Conservation (phyloP, 2,888 invertebrate species). For the Osmoderma eremita region DNA sequence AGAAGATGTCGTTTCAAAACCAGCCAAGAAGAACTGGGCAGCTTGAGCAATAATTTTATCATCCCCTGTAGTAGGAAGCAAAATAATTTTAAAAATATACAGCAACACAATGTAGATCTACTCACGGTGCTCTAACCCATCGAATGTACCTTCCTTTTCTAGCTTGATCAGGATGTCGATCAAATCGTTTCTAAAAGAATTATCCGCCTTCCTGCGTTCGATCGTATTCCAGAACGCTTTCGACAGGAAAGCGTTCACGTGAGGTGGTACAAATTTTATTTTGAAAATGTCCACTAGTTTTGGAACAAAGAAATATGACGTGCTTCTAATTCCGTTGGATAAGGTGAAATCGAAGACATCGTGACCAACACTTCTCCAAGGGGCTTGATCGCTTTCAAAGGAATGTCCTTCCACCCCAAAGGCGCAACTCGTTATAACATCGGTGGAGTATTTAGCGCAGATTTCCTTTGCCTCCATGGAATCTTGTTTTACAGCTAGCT, state of each 20-base stretch:
- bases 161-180: constrained; percentile 69
- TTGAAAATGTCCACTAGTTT: constrained; percentile 43
- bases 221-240: constrained; percentile 40
- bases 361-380: constrained; percentile 56
- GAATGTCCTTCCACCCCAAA: constrained; percentile 61
- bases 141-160: constrained; percentile 59
- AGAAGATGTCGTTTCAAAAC: constrained; percentile 71
- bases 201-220: constrained; percentile 38
- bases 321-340: constrained; percentile 46
- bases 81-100: constrained; percentile 54
- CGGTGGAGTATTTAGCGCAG: constrained; percentile 59
- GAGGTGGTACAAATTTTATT: constrained; percentile 39
- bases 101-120: neutral
- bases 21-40: constrained; percentile 70
- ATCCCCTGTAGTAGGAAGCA: constrained; percentile 62
- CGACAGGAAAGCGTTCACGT: constrained; percentile 35
- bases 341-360: constrained; percentile 53
- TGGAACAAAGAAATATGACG: constrained; percentile 46
- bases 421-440: constrained; percentile 61
- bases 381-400: constrained; percentile 55
- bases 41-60: constrained; percentile 69
- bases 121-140: constrained; percentile 39
- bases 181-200: constrained; percentile 65
- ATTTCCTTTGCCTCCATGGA: constrained; percentile 50
- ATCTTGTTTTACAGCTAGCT: constrained; percentile 6